Conservation (phyloP, 2,797 vertebrate genomes). For the Phrynocephalus guinanensis region DNA sequence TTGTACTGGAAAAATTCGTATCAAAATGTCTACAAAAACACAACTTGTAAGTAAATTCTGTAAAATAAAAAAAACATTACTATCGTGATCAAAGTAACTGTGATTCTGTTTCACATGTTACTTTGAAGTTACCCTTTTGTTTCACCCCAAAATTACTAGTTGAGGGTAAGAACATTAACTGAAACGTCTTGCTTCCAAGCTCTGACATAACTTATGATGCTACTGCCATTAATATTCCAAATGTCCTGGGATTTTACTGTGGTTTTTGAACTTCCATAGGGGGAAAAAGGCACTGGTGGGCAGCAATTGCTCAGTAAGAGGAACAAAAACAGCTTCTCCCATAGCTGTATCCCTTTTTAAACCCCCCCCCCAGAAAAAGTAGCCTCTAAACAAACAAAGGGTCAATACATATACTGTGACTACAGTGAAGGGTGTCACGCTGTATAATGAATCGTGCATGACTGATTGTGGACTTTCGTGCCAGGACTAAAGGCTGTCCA, state of each 20-base stretch:
- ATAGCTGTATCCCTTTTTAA: conserved; percentile 36
- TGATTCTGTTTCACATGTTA: too few relatives aligned
- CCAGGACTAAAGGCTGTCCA: conserved; percentile 57
- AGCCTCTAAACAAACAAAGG: conserved; percentile 40
- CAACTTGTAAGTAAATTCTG: too few relatives aligned
- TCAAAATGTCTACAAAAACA: too few relatives aligned
- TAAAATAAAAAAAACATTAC: too few relatives aligned
- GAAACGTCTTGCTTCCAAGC: too few relatives aligned
- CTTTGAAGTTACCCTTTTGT: too few relatives aligned
- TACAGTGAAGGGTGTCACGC: conserved; percentile 38
- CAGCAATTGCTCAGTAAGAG: not conserved
- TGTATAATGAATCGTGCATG: conserved; percentile 48
- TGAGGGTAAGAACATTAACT: too few relatives aligned
- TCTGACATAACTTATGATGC: not conserved
- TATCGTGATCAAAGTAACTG: too few relatives aligned
- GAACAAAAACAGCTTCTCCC: conserved; percentile 20
- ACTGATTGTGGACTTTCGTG: conserved; percentile 59
- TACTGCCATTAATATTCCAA: not conserved
- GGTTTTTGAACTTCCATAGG: not conserved
- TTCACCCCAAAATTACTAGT: too few relatives aligned
- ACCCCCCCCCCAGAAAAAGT: too few relatives aligned
- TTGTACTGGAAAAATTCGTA: too few relatives aligned
- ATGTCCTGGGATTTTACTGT: not conserved
- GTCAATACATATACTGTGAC: conserved; percentile 45
- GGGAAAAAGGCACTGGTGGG: fast-evolving